Evolutionary conservation across 2,888 invertebrate genomes (phyloP).

Genomic region (Leistus spinibarbis): DNA sequence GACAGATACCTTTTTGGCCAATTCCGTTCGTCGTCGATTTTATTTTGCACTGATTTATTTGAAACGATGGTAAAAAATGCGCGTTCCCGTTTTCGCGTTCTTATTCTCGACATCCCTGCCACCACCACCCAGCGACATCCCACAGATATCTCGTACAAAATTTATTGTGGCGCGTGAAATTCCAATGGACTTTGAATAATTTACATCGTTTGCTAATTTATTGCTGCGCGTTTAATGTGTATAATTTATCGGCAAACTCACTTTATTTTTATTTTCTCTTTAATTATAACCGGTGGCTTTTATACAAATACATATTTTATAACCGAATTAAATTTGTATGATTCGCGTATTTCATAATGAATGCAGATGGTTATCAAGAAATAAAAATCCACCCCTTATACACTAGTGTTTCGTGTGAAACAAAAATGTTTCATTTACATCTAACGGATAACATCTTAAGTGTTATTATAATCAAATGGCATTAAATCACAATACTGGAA

Average conservation of each 20-base stretch:
- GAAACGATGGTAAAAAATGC: not conserved
- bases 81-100: not conserved
- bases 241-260: not conserved
- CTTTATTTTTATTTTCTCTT: not conserved
- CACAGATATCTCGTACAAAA: not conserved
- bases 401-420: conserved; percentile 26
- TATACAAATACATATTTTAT: no score
- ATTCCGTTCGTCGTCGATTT: not conserved
- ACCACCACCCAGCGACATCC: no score
- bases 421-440: conserved; percentile 34
- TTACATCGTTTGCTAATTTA: not conserved
- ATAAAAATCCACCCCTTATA: conserved; percentile 20
- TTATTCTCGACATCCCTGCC: no score
- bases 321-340: no score
- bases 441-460: conserved; percentile 24
- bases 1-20: not conserved
- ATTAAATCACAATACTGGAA: conserved; percentile 25
- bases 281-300: no score
- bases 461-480: conserved; percentile 25
- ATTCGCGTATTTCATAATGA: conserved; percentile 18
- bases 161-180: not conserved
- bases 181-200: not conserved
- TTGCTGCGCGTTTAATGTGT: not conserved
- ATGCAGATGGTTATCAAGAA: conserved; percentile 14
- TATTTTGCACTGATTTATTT: not conserved